These are phyloP conservation scores for Colius striatus DNA, from an alignment of 2,113 vertebrate species.

Conservation along the genomic window DNA sequence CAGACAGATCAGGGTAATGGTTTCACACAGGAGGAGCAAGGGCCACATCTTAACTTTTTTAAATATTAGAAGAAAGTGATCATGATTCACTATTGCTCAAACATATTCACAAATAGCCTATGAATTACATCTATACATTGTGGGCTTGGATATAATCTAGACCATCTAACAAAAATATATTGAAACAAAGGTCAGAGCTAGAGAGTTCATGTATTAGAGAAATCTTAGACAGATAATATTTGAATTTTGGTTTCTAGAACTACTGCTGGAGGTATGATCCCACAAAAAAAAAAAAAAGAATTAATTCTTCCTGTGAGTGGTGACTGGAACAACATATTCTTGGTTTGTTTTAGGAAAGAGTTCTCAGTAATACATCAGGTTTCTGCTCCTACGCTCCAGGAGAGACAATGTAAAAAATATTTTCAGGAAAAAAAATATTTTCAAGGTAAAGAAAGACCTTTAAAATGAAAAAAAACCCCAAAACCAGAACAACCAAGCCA, in stretches of 20 bases:
- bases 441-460: background rate
- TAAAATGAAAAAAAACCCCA: background rate
- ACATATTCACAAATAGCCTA: background rate
- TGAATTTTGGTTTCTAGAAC: background rate
- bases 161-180: background rate
- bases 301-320: background rate
- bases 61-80: background rate
- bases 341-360: background rate
- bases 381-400: background rate
- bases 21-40: background rate
- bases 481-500: background rate
- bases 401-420: background rate
- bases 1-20: background rate
- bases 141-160: background rate
- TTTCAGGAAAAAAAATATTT: background rate
- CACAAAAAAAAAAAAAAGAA: background rate
- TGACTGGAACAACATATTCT: background rate
- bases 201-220: background rate
- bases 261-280: background rate
- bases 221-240: background rate
- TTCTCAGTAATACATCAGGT: background rate
- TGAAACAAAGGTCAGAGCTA: background rate
- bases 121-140: background rate
- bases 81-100: background rate
- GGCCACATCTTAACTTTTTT: background rate